Percentiles rank a stretch among this genome's conserved stretches.
Evolutionary conservation across 2,888 invertebrate species (phyloP).

Genomic region (Cyclophora albipunctata): DNA sequence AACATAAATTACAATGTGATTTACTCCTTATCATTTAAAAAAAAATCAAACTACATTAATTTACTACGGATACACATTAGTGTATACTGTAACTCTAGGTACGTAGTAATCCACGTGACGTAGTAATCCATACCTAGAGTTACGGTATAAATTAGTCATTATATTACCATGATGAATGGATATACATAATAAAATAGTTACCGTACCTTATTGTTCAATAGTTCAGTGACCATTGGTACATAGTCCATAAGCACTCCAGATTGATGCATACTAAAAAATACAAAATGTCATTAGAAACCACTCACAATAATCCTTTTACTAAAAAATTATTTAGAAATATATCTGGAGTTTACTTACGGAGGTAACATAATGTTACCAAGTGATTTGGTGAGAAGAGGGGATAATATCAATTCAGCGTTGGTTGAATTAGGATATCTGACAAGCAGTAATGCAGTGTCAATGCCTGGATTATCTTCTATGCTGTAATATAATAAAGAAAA

Average conservation of each 20-base stretch:
- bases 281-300: neutral
- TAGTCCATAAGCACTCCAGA: slow-evolving; percentile 74
- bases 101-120: too few species aligned
- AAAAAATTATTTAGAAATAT: neutral
- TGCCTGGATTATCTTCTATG: slow-evolving; percentile 56
- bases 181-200: too few species aligned
- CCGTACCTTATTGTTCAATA: slow-evolving; percentile 65
- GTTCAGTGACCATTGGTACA: slow-evolving; percentile 70
- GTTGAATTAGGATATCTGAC: slow-evolving; percentile 74
- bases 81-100: neutral
- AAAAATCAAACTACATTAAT: neutral
- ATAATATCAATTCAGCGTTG: slow-evolving; percentile 66
- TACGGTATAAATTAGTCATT: neutral
- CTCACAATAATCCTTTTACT: too few species aligned
- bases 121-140: neutral
- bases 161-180: neutral
- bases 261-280: slow-evolving; percentile 59
- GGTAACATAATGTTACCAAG: slow-evolving; percentile 63
- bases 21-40: neutral
- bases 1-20: neutral
- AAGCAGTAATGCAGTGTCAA: slow-evolving; percentile 71
- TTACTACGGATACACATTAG: neutral
- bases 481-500: slow-evolving; percentile 23
- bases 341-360: slow-evolving; percentile 41
- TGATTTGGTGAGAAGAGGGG: slow-evolving; percentile 60